Conservation (phyloP, 2,113 vertebrate species). For the Gnathonemus longibarbis region DNA sequence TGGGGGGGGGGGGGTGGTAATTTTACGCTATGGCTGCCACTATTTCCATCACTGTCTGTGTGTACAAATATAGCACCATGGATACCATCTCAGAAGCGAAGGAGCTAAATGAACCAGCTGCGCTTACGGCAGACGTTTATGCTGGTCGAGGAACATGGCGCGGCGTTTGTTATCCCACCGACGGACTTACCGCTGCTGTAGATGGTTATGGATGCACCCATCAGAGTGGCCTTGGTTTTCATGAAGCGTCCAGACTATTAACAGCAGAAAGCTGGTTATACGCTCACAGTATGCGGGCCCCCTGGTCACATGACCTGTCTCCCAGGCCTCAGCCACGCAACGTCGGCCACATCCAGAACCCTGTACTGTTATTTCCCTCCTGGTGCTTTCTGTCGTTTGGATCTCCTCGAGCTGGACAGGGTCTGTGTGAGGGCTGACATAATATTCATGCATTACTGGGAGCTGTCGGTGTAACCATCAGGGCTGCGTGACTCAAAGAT, state of each 20-base stretch:
- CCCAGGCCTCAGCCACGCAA: background rate
- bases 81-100: background rate
- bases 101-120: background rate
- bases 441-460: background rate
- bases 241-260: background rate
- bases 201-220: background rate
- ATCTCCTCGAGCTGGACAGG: background rate
- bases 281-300: background rate
- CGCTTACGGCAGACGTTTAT: background rate
- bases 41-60: background rate
- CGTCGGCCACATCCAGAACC: background rate
- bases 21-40: background rate
- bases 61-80: background rate
- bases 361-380: background rate
- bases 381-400: background rate
- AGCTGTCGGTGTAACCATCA: background rate
- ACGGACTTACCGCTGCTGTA: background rate
- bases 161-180: background rate
- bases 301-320: background rate
- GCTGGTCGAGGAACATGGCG: background rate
- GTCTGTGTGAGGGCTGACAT: background rate
- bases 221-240: background rate
- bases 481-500: background rate
- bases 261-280: background rate
- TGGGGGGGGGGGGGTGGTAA: background rate